A percentile compares a stretch with the other conserved stretches of the same genome.
Conservation (phyloP, 2,888 invertebrate species). For the Apodemia mormo region DNA sequence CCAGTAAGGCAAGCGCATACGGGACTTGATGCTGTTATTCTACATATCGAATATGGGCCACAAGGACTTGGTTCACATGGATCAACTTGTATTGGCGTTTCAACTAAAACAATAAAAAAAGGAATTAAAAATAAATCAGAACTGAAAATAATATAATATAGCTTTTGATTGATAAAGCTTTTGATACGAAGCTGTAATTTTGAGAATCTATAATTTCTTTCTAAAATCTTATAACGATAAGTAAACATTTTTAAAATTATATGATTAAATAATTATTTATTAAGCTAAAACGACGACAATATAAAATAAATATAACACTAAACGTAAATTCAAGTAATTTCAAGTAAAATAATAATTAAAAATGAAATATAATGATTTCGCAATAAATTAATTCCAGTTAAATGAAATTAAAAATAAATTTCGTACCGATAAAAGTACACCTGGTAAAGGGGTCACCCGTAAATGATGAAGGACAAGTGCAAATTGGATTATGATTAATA, state of each 20-base stretch:
- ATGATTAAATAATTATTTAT: too few species aligned
- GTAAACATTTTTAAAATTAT: too few species aligned
- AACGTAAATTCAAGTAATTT: too few species aligned
- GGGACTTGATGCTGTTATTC: slow-evolving; percentile 84
- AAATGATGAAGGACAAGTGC: slow-evolving; percentile 86
- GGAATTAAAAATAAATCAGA: neutral
- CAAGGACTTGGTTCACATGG: slow-evolving; percentile 89
- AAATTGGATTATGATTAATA: slow-evolving; percentile 89
- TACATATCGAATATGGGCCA: slow-evolving; percentile 88
- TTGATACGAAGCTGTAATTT: too few species aligned
- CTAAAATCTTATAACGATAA: too few species aligned
- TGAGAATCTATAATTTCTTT: too few species aligned
- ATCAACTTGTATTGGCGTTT: slow-evolving; percentile 59
- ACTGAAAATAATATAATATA: neutral
- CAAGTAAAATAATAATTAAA: too few species aligned
- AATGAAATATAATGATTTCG: too few species aligned
- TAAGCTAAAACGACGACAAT: too few species aligned
- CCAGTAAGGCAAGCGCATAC: slow-evolving; percentile 88
- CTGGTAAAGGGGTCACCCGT: slow-evolving; percentile 90
- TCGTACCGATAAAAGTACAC: slow-evolving; percentile 79
- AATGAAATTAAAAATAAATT: slow-evolving; percentile 17
- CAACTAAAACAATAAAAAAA: slow-evolving; percentile 35
- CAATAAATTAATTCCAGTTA: neutral
- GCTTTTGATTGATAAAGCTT: neutral
- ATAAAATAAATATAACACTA: too few species aligned